These are phyloP conservation scores for Drosophila tsacasi DNA, from an alignment of 1,140 invertebrate genomes.

Conservation along the genomic window DNA sequence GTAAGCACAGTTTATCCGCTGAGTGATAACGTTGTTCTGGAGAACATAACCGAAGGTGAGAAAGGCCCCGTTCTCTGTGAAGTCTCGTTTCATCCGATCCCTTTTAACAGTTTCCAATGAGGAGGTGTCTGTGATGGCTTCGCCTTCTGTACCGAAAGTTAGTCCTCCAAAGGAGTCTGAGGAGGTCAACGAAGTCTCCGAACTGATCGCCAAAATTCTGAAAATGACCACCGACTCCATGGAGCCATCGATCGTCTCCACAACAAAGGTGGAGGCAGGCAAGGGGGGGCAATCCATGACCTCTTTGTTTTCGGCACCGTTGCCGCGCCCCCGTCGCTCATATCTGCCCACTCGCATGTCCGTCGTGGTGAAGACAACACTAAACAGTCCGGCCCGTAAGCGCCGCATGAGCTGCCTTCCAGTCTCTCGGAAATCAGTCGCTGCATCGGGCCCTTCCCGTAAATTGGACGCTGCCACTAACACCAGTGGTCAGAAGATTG, in stretches of 20 bases:
- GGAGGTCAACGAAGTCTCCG: constrained; percentile 60
- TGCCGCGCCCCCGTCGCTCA: constrained; percentile 57
- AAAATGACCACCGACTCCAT: constrained; percentile 48
- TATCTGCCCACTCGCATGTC: constrained; percentile 75
- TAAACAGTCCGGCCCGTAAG: constrained; percentile 78
- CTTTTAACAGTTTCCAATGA: constrained; percentile 60
- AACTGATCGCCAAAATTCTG: constrained; percentile 65
- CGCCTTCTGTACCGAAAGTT: constrained; percentile 12
- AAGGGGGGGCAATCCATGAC: constrained; percentile 31
- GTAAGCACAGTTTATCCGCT: constrained; percentile 60
- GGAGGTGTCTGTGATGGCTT: constrained; percentile 28
- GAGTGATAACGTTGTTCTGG: constrained; percentile 60
- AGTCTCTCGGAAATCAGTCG: background rate
- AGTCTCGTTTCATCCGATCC: background rate
- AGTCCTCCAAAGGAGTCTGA: constrained; percentile 8
- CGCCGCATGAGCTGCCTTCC: constrained; percentile 58
- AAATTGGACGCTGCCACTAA: constrained; percentile 8
- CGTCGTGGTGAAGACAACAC: constrained; percentile 76
- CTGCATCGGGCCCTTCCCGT: background rate
- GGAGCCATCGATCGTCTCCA: constrained; percentile 21
- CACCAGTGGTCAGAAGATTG: constrained; percentile 5
- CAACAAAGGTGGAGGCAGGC: constrained; percentile 1
- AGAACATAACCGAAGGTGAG: constrained; percentile 69
- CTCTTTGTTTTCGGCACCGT: background rate
- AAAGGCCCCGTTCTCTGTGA: background rate